Base-by-base conservation (phyloP, 2,888 invertebrate species). In the Piscicola geometra region DNA sequence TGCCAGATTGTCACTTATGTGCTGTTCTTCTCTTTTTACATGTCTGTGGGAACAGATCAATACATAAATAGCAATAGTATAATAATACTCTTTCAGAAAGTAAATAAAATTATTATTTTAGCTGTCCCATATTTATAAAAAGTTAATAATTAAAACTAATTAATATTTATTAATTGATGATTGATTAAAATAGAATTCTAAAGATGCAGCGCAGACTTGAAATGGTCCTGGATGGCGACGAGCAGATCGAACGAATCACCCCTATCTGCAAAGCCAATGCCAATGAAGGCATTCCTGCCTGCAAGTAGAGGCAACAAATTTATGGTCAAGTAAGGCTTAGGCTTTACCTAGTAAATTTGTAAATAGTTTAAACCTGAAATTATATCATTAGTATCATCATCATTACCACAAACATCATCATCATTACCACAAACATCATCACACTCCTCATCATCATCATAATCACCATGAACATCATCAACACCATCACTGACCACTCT, bases 231-330 rank as follows among this genome's bases (percentile, higher is more conserved):
- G 74, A 99, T 88, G 56, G 98, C 92, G 36, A 99, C 99, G 87
- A 99, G 98, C 78, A 99, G 88, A 87, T 99, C 99, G 88, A 99
- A 99, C 70, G 98, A 96, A 86, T 99, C 99, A 32, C 96, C 94
- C 80, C 99, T 89, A 86, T 99, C 99, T 0, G 94, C 92, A 87
- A 98, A 99, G 18, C 99, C 99, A 75, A 98, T 89, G 0, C 99
- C 99, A 83, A 99, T 93, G 84, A 94, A 99, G 28, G 98, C 99
- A 69, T 86, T 85, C 77, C 88, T 84, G 1, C 88, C 88, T 86
- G 80, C 1, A 35, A 71, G 28, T 52, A n/a, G 12, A 0, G 30
- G 32, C 5, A 32, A 28, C 5, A 9, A 64, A n/a, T 64, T 35
- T 71, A n/a, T n/a, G n/a, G n/a, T n/a, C n/a, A n/a, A n/a, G n/a